A percentile compares a stretch with the other conserved stretches of the same genome.
Evolutionary conservation across 2,113 vertebrate genomes (phyloP).

Genomic region (Macrotis lagotis): DNA sequence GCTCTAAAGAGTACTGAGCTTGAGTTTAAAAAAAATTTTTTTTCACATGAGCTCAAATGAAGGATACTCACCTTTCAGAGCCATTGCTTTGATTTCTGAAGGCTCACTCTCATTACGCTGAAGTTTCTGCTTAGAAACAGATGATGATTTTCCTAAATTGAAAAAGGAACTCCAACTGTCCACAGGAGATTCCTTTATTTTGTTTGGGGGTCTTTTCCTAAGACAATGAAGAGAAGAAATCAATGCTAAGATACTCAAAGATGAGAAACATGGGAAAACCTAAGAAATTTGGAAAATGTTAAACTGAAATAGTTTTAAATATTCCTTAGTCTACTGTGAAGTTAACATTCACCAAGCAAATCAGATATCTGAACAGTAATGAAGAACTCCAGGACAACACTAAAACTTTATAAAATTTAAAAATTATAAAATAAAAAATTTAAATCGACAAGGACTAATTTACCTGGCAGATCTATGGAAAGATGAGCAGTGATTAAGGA

Average conservation of each 20-base stretch:
- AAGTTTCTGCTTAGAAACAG: conserved; percentile 93
- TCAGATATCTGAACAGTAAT: background rate
- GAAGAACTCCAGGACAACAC: background rate
- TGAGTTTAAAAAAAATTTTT: background rate
- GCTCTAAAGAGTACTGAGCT: background rate
- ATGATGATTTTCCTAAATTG: conserved; percentile 93
- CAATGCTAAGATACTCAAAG: background rate
- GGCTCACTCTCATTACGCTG: conserved; percentile 97
- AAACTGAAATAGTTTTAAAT: background rate
- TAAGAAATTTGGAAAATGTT: background rate
- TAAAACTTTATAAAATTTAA: background rate
- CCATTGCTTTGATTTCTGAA: conserved; percentile 93
- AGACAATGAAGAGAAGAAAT: conserved; percentile 26
- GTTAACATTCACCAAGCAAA: background rate
- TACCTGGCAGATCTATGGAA: no score
- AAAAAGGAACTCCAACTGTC: conserved; percentile 98
- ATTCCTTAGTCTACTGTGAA: background rate
- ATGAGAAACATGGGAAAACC: conserved; percentile 7
- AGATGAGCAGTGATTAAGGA: no score
- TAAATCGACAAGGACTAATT: no score
- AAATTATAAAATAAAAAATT: no score
- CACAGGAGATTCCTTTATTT: conserved; percentile 95
- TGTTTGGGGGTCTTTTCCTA: conserved; percentile 89
- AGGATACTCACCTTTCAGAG: conserved; percentile 88
- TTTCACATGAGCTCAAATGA: background rate